Percentiles rank a stretch among this genome's conserved stretches.
These are phyloP conservation scores for Nestor notabilis DNA, from an alignment of 2,113 vertebrate species.

Conservation along the genomic window DNA sequence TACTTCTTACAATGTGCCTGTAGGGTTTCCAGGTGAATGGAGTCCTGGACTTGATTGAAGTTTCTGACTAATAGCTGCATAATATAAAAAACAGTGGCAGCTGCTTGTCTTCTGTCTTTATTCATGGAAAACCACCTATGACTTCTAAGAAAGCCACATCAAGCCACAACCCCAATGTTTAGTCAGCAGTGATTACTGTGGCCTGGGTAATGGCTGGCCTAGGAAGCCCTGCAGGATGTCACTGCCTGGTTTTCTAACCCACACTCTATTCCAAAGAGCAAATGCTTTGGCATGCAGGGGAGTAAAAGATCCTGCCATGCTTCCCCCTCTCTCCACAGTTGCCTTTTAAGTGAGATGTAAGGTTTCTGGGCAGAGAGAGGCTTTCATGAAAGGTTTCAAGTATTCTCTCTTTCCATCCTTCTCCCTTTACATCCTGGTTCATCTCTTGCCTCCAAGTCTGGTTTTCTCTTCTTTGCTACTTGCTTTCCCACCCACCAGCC, in stretches of 20 bases:
- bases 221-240: background rate
- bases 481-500: slow-evolving; percentile 66
- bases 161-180: background rate
- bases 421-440: slow-evolving; percentile 3
- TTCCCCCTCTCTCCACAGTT: background rate
- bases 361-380: background rate
- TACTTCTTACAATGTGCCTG: background rate
- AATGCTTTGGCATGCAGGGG: background rate
- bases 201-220: background rate
- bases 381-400: background rate
- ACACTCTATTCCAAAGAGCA: background rate
- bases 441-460: slow-evolving; percentile 34
- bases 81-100: background rate
- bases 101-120: background rate
- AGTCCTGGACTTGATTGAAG: background rate
- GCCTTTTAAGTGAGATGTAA: background rate
- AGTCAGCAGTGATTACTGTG: background rate
- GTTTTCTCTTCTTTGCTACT: slow-evolving; percentile 33
- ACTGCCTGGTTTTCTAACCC: background rate
- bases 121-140: background rate
- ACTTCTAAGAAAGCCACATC: background rate
- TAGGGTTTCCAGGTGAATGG: background rate
- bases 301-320: background rate
- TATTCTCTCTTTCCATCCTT: background rate
- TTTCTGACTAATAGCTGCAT: background rate